phyloP scores from a whole-genome alignment of 2,888 invertebrate species.

The Aporophyla nigra region DNA sequence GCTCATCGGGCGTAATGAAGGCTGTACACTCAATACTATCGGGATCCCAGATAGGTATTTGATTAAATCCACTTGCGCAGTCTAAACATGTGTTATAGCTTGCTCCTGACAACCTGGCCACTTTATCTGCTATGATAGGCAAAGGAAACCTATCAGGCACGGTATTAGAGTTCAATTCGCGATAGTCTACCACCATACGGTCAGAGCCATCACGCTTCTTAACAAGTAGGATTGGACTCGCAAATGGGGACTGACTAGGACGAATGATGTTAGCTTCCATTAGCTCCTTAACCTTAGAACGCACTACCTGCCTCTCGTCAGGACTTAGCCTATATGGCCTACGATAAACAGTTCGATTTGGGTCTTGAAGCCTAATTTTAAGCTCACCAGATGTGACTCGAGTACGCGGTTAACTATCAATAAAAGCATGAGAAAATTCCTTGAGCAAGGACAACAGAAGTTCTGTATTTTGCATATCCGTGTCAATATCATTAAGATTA shows the following conservation, averaged over 20 bases:
- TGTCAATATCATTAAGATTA: neutral
- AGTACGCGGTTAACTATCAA: neutral
- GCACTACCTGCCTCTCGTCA: neutral
- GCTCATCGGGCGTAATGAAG: too few species aligned
- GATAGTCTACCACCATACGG: constrained; percentile 3
- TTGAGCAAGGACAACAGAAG: neutral
- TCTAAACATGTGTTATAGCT: too few species aligned
- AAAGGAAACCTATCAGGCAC: neutral
- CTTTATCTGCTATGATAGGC: too few species aligned
- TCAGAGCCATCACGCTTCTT: neutral
- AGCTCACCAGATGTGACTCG: too few species aligned
- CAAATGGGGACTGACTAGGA: constrained; percentile 4
- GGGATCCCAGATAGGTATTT: too few species aligned
- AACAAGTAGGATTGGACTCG: neutral
- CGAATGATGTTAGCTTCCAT: constrained; percentile 7
- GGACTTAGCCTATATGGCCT: neutral
- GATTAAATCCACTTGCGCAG: too few species aligned
- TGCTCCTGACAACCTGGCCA: too few species aligned
- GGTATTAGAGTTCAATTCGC: neutral
- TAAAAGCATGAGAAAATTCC: neutral
- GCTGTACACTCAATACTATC: too few species aligned
- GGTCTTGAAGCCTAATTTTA: too few species aligned
- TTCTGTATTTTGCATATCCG: neutral
- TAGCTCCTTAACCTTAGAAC: neutral
- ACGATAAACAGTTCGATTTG: neutral